phyloP scores from a whole-genome alignment of 1,140 invertebrate species.

The Platyscapa corneri region DNA sequence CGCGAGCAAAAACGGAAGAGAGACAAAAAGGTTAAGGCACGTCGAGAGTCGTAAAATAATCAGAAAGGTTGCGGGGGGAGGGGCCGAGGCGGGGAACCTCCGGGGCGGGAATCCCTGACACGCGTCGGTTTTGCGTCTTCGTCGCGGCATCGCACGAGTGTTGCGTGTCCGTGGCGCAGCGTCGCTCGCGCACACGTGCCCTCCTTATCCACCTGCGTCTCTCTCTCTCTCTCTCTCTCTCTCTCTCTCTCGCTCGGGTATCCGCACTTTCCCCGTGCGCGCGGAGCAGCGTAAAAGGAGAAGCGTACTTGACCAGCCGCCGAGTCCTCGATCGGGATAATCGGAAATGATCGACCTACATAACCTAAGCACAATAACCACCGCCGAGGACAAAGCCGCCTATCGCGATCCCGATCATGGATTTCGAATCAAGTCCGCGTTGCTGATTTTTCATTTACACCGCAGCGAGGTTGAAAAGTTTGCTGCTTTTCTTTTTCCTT shows the following conservation, averaged over 20 bases:
- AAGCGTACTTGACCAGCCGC: constrained; percentile 2
- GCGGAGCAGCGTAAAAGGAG: constrained; percentile 38
- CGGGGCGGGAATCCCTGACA: neutral
- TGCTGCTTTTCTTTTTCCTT: too few relatives aligned
- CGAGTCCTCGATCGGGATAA: constrained; percentile 37
- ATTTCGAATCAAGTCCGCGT: neutral
- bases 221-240: neutral
- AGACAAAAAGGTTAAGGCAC: neutral
- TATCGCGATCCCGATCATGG: neutral
- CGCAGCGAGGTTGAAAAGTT: too few relatives aligned
- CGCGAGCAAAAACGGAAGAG: neutral
- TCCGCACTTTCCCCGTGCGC: neutral
- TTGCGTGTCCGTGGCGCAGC: neutral
- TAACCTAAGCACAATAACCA: constrained; percentile 41
- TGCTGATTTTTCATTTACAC: too few relatives aligned
- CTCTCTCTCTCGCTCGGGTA: neutral
- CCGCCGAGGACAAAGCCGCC: constrained; percentile 4
- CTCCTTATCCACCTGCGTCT: neutral
- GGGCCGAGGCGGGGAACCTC: too few relatives aligned
- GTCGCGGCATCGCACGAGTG: neutral
- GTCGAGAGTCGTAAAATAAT: neutral
- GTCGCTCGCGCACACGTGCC: neutral
- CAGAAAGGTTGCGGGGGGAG: neutral
- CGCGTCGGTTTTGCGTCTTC: neutral
- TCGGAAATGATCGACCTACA: constrained; percentile 52